Evolutionary conservation across 1,140 invertebrate species (phyloP), one percentile per base, ranked within the genome.

Genomic region (Drosophila fuyamai): DNA sequence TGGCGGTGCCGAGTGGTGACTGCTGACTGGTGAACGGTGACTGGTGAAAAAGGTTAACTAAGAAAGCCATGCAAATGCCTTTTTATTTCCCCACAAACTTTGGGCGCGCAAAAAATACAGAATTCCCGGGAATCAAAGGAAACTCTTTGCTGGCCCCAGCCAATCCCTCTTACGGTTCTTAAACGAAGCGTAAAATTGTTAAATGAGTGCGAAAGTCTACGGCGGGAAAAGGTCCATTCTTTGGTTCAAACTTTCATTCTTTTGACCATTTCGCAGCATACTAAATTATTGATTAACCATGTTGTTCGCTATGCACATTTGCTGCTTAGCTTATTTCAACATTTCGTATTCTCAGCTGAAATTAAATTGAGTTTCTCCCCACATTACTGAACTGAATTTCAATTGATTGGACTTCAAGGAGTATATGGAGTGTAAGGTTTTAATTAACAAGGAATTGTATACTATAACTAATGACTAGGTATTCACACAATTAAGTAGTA

Each of bases 121-220:
- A 50, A 71, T 58, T 60, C 23, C 50, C 40, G 36, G 38, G 54
- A 68, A 77, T 73, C 61, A 80, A 80, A 84, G 60, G 59, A 41
- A 56, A 57, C 60, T 46, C 53, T 71, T 58, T 43, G 16, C 27
- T 55, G 43, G 54, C 35, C 36, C 18, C 27, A 29, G 58, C 55
- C 80, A 75, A 75, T 79, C 63, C 71, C 71, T 71, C 76, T 76
- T 58, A 86, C 76, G 82, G 48, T 66, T 56, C 76, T 73, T 82
- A 82, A 90, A 90, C 85, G 85, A 90, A 90, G 86, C 86, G 81
- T 90, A 70, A 90, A 90, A 90, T 90, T 90, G 85, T 90, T 91
- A 91, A 91, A 88, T 91, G 82, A 91, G 89, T 90, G 89, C 80
- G 70, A 91, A 88, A 56, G 62, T 74, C 77, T 71, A 63, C 57